phyloP scores from a whole-genome alignment of 2,797 vertebrate genomes.

The Silurus lanzhouensis region DNA sequence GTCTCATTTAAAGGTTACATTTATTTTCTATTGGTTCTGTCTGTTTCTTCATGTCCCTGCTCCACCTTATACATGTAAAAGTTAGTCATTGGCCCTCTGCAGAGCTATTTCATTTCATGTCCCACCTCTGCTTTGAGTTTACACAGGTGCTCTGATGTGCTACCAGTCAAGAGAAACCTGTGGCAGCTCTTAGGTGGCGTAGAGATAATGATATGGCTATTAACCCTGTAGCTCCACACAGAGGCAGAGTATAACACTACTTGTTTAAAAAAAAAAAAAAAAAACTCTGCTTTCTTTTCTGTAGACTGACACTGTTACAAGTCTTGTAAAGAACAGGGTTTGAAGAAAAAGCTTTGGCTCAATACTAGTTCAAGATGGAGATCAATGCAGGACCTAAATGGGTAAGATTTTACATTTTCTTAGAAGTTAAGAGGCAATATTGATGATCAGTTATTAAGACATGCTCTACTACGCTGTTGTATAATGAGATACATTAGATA shows the following conservation, averaged over 20 bases:
- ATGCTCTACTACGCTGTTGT: not conserved
- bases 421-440: not conserved
- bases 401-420: conserved; percentile 17
- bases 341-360: not conserved
- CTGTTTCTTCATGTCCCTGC: not conserved
- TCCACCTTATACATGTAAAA: not conserved
- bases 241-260: conserved; percentile 12
- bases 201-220: not conserved
- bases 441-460: not conserved
- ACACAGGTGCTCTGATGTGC: conserved; percentile 21
- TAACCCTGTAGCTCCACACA: conserved; percentile 34
- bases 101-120: conserved; percentile 29
- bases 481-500: not conserved
- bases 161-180: not conserved
- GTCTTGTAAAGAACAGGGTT: not conserved
- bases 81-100: not conserved
- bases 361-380: not conserved
- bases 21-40: not conserved
- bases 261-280: not conserved
- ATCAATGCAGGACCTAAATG: not conserved
- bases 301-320: not conserved
- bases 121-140: not conserved
- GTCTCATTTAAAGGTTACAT: not conserved
- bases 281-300: not conserved
- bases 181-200: not conserved